These are phyloP conservation scores for Suricata suricatta DNA, from an alignment of 2,113 vertebrate genomes.

Conservation along the genomic window DNA sequence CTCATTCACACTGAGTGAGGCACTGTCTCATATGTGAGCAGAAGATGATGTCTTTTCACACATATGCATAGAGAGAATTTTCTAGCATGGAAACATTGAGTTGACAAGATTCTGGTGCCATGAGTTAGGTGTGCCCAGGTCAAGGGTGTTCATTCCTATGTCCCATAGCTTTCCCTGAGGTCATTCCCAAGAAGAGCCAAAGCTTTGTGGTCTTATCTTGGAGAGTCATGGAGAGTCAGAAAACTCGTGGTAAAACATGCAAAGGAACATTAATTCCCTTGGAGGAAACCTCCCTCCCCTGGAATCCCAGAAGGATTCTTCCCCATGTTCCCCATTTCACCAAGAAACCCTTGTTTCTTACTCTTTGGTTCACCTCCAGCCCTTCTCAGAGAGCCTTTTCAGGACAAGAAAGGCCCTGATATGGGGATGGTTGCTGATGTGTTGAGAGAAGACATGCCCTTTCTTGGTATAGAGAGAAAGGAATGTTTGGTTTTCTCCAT, in stretches of 20 bases:
- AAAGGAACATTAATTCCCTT: not conserved
- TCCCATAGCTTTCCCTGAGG: not conserved
- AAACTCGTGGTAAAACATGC: not conserved
- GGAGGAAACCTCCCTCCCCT: not conserved
- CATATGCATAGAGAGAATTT: not conserved
- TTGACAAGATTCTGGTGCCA: not conserved
- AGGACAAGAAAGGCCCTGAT: not conserved
- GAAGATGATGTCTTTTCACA: not conserved
- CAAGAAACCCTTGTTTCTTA: not conserved
- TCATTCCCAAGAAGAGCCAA: not conserved
- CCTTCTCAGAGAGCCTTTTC: not conserved
- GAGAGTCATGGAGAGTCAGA: not conserved
- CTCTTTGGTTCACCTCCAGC: not conserved
- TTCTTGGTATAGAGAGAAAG: not conserved
- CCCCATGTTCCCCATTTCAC: too few relatives aligned
- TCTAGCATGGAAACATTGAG: not conserved
- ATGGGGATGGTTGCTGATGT: not conserved
- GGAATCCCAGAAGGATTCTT: not conserved
- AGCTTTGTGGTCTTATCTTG: not conserved
- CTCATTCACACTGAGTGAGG: not conserved
- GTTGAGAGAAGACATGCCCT: not conserved
- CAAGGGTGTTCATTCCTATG: not conserved
- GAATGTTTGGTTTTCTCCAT: not conserved
- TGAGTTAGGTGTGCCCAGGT: not conserved
- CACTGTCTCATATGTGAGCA: not conserved